Evolutionary conservation across 2,797 vertebrate species (phyloP), one percentile per base, ranked within the genome.

Genomic region (Aplochiton taeniatus): DNA sequence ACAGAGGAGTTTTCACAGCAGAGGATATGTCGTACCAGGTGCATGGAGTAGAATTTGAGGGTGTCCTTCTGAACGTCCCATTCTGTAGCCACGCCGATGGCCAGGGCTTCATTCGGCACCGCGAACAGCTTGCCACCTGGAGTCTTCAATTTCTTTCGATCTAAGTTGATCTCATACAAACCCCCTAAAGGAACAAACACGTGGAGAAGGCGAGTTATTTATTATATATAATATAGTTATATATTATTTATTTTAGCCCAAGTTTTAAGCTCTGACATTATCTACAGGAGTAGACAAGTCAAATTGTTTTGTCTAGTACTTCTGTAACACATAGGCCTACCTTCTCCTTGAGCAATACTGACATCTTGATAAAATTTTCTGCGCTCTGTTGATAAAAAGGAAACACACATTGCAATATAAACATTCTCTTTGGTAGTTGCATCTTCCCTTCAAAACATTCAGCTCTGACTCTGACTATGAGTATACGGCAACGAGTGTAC

Each of bases 41-140:
- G 98, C 98, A 99, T 99, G 0, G 94, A 92, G 90, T 96, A 98
- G 83, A 94, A 94, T 83, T 96, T 97, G 72, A 99, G 92, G 0
- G 94, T 94, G 71, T 98, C 96, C 60, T 81, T 93, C 87, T 99
- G 98, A 77, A 91, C 90, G 51, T 98, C 96, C 98, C 98, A 99
- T 50, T 99, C 97, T 0, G 95, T 97, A 16, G 98, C 98, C 69
- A 99, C 96, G 0, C 96, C 96, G 0, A 98, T 86, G 50, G 97
- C 98, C 74, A 99, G 80, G 9, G 93, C 90, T 89, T 99, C 93
- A 13, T 91, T 99, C 75, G 98, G 96, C 4, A 95, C 92, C 0
- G 90, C 93, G 77, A 99, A 98, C 67, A 99, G 83, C 79, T 96
- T 98, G 75, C 95, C 96, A 64, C 94, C 94, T 0, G 98, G 98